phyloP scores from a whole-genome alignment of 2,888 invertebrate species.

The Dilophus febrilis region DNA sequence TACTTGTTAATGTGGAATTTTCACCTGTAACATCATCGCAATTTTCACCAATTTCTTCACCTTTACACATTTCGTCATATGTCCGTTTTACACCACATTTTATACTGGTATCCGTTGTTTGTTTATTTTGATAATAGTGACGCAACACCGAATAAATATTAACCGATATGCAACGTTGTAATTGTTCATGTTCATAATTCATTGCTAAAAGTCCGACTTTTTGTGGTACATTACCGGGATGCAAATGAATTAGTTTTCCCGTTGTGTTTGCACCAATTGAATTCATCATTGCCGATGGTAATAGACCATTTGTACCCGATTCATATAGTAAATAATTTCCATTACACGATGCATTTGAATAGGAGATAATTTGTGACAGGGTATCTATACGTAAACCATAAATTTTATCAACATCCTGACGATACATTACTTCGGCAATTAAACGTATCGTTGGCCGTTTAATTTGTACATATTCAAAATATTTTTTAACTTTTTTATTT shows the following conservation, averaged over 20 bases:
- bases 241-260: conserved; percentile 55
- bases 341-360: conserved; percentile 61
- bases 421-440: conserved; percentile 71
- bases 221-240: conserved; percentile 66
- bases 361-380: conserved; percentile 70
- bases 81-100: conserved; percentile 8
- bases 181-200: conserved; percentile 57
- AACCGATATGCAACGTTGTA: conserved; percentile 51
- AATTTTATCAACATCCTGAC: conserved; percentile 57
- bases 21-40: conserved; percentile 7
- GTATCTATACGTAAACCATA: conserved; percentile 71
- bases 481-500: conserved; percentile 88
- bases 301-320: conserved; percentile 69
- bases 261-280: conserved; percentile 47
- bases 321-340: conserved; percentile 73
- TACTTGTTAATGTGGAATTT: conserved; percentile 1
- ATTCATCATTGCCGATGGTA: conserved; percentile 68
- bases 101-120: conserved; percentile 22
- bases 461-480: conserved; percentile 66
- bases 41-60: conserved; percentile 8
- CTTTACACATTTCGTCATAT: conserved; percentile 8
- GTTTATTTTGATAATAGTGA: conserved; percentile 42
- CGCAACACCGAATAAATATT: conserved; percentile 60
- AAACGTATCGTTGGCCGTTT: conserved; percentile 63
- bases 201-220: conserved; percentile 62